Evolutionary conservation across 1,140 invertebrate genomes (phyloP).

Genomic region (Argopecten irradians): DNA sequence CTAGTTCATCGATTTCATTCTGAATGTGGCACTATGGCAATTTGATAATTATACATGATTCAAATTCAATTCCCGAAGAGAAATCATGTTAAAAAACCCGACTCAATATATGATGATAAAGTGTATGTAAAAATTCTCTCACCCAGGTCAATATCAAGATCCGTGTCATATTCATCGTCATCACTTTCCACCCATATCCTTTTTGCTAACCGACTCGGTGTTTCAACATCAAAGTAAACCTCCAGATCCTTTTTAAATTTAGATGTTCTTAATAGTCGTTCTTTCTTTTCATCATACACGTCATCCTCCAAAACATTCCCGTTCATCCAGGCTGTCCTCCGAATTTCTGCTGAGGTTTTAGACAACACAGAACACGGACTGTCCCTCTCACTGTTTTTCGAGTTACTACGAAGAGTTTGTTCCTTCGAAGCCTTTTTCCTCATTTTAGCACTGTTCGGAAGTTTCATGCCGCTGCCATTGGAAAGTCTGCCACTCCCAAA

Average conservation of each 20-base stretch:
- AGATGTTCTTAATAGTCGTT: constrained; percentile 42
- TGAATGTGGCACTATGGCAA: no score
- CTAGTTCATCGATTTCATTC: no score
- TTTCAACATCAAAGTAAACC: constrained; percentile 44
- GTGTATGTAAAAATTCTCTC: no score
- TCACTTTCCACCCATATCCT: constrained; percentile 43
- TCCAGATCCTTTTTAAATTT: constrained; percentile 42
- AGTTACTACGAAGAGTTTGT: neutral
- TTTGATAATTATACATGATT: no score
- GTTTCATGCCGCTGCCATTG: neutral
- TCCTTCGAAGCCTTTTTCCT: neutral
- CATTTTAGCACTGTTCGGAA: constrained; percentile 13
- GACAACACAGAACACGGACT: neutral
- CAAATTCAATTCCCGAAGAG: no score
- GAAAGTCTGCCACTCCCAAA: neutral
- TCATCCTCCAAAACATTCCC: constrained; percentile 27
- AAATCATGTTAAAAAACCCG: no score
- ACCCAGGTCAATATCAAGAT: constrained; percentile 49
- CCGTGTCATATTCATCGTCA: constrained; percentile 54
- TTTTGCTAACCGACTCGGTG: constrained; percentile 35
- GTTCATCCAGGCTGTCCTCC: neutral
- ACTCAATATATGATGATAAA: no score
- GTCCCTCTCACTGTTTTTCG: neutral
- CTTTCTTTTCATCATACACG: constrained; percentile 45
- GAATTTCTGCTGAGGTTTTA: constrained; percentile 1